phyloP scores from a whole-genome alignment of 2,113 vertebrate species.

The Neolamprologus fasciatus region DNA sequence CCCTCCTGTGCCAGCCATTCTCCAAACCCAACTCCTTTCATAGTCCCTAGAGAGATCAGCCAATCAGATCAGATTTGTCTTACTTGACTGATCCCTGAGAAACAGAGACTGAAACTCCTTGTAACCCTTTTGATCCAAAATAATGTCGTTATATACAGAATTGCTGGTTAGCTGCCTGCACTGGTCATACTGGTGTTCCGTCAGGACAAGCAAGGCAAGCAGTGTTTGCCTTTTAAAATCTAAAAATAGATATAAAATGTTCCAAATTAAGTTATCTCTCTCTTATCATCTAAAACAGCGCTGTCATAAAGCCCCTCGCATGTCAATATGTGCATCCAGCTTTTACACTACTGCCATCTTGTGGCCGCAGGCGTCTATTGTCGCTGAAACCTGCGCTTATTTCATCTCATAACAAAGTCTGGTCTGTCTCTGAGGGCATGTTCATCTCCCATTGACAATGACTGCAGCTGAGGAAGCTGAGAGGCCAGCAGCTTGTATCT shows the following conservation, averaged over 20 bases:
- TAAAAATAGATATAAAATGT: neutral
- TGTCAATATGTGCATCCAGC: neutral
- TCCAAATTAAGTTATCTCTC: neutral
- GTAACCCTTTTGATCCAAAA: neutral
- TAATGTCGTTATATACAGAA: neutral
- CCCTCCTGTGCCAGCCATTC: constrained; percentile 39
- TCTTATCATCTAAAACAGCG: neutral
- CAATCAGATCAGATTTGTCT: constrained; percentile 73
- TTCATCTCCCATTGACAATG: neutral
- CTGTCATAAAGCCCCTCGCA: neutral
- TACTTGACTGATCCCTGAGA: constrained; percentile 67
- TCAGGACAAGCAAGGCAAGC: neutral
- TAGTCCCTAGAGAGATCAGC: constrained; percentile 61
- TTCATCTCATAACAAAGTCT: neutral
- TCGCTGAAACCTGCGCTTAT: neutral
- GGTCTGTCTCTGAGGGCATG: neutral
- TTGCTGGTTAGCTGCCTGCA: neutral
- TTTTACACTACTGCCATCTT: neutral
- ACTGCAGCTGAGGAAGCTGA: neutral
- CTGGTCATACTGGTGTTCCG: neutral
- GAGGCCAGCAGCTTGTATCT: neutral
- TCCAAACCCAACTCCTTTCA: constrained; percentile 8
- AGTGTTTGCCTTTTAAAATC: neutral
- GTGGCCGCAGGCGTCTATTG: neutral
- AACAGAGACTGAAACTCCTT: neutral